Percentiles rank a stretch among this genome's conserved stretches.
Evolutionary conservation across 2,888 invertebrate genomes (phyloP).

Genomic region (Cyclophora punctaria): DNA sequence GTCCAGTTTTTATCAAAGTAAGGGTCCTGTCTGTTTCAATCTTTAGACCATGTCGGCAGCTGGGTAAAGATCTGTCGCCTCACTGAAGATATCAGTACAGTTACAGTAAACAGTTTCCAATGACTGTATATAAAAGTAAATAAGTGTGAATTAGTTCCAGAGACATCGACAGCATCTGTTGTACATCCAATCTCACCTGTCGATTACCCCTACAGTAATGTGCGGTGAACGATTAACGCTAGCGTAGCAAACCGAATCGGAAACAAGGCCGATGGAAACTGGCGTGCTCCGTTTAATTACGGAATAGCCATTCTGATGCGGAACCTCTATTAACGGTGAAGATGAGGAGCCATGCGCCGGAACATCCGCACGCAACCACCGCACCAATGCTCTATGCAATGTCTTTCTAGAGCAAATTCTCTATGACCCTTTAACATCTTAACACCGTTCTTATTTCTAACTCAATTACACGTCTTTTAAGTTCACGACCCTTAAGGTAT

Average conservation of each 20-base stretch:
- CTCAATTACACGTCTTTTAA: too few relatives aligned
- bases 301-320: constrained; percentile 46
- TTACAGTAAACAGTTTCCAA: too few relatives aligned
- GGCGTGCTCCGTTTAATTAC: constrained; percentile 63
- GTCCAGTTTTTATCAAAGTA: too few relatives aligned
- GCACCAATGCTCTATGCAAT: constrained; percentile 24
- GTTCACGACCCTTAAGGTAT: not conserved
- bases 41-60: too few relatives aligned
- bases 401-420: too few relatives aligned
- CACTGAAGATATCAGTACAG: too few relatives aligned
- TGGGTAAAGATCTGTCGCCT: too few relatives aligned
- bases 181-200: constrained; percentile 48
- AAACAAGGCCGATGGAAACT: constrained; percentile 63
- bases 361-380: constrained; percentile 45
- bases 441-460: too few relatives aligned
- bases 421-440: too few relatives aligned
- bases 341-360: constrained; percentile 31
- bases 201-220: constrained; percentile 46
- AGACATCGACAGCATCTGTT: constrained; percentile 36
- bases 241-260: constrained; percentile 54
- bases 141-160: constrained; percentile 11
- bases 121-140: not conserved
- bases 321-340: constrained; percentile 47
- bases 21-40: too few relatives aligned
- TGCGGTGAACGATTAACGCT: constrained; percentile 65